phyloP scores from a whole-genome alignment of 2,888 invertebrate species.

The Ceraclea dissimilis region DNA sequence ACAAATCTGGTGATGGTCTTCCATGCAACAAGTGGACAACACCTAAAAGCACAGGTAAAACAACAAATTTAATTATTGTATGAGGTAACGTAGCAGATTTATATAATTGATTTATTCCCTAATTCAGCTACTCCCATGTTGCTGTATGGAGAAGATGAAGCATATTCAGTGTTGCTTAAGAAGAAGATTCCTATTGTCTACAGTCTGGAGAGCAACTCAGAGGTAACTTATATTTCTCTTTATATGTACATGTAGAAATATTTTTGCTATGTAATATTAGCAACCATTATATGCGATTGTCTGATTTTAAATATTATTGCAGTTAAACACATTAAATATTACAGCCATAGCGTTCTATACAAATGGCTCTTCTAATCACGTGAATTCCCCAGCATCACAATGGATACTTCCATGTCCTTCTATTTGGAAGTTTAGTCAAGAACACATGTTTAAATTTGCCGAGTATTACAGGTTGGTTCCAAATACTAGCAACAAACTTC shows the following conservation, averaged over 20 bases:
- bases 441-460: constrained; percentile 36
- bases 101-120: neutral
- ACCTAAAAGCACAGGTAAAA: constrained; percentile 27
- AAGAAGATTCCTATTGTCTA: constrained; percentile 40
- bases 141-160: constrained; percentile 43
- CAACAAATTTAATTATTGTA: too few species aligned
- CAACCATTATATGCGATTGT: too few species aligned
- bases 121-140: constrained; percentile 31
- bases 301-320: neutral
- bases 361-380: neutral
- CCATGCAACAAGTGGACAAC: constrained; percentile 37
- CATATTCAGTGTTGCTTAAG: constrained; percentile 35
- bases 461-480: constrained; percentile 30
- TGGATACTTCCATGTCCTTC: constrained; percentile 30
- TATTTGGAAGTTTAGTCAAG: constrained; percentile 26
- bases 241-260: too few species aligned
- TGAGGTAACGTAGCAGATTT: too few species aligned
- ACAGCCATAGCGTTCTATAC: neutral
- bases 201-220: constrained; percentile 35
- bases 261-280: neutral
- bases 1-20: constrained; percentile 41
- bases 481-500: too few species aligned
- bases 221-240: constrained; percentile 34
- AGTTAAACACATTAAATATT: neutral
- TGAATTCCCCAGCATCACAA: neutral